Evolutionary conservation across 2,888 invertebrate genomes (phyloP).

Genomic region (Chrysolina haemoptera): DNA sequence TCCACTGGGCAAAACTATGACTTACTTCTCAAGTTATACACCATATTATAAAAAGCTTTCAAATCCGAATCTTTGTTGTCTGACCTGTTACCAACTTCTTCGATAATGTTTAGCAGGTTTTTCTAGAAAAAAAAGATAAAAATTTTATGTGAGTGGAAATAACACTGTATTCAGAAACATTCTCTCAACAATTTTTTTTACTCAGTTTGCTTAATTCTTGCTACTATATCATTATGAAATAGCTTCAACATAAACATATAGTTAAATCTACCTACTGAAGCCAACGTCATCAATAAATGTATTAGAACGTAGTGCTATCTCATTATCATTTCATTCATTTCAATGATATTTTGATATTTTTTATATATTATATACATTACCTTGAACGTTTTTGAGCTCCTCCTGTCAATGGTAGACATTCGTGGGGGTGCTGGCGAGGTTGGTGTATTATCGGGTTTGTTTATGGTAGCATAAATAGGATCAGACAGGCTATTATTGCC

Average conservation of each 20-base stretch:
- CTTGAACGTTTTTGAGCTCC: slow-evolving; percentile 57
- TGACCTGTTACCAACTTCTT: slow-evolving; percentile 73
- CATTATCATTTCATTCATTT: too few relatives aligned
- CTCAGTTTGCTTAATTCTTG: too few relatives aligned
- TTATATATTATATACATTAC: slow-evolving; percentile 33
- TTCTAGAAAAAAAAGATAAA: slow-evolving; percentile 63
- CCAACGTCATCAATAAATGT: too few relatives aligned
- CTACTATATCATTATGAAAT: too few relatives aligned
- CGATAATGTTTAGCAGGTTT: slow-evolving; percentile 75
- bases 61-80: slow-evolving; percentile 79
- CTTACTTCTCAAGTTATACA: slow-evolving; percentile 84
- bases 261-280: too few relatives aligned
- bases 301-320: too few relatives aligned
- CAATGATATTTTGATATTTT: too few relatives aligned
- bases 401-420: slow-evolving; percentile 72
- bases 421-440: slow-evolving; percentile 70
- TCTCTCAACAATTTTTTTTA: too few relatives aligned
- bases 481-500: slow-evolving; percentile 77
- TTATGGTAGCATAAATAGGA: slow-evolving; percentile 80
- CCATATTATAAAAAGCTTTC: slow-evolving; percentile 87
- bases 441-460: slow-evolving; percentile 70
- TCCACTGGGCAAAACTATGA: slow-evolving; percentile 16
- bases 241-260: too few relatives aligned
- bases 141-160: background rate
- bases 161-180: background rate